Base-by-base conservation (phyloP, 1,140 invertebrate genomes). In the Atopsyche davidsoni region DNA sequence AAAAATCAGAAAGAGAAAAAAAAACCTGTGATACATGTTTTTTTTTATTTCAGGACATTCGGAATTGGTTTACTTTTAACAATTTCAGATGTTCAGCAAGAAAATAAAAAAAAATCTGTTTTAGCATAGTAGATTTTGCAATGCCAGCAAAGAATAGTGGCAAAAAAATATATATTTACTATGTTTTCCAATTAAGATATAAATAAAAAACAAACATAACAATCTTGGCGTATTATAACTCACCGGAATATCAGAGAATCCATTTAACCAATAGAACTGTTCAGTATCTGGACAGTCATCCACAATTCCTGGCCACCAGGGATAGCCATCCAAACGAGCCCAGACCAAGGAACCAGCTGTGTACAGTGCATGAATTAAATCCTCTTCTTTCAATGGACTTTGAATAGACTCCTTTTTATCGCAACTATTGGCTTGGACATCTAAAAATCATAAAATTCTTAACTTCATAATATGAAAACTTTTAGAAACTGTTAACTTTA, bases 231-330 rank as follows among this genome's bases (percentile, higher is more conserved):
- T n/a, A n/a, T n/a, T n/a, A n/a, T n/a, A 28, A 64, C 63, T 66
- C 64, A 81, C 78, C 13, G 77, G 76, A 50, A 71, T 68, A 57
- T 67, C 60, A 39, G 72, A 73, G 22, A 69, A 65, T 11, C 68
- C 70, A 38, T 73, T 62, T 2, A 79, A 59, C 73, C 72, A 74
- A 50, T 79, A 85, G 60, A 73, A 87, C 23, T 66, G 64, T 34
- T 79, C 73, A 1, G 70, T 73, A 50, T 84, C 78, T 1, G 82
- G 81, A 62, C 79, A 77, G 63, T 84, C 81, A 34, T 85, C 82
- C 3, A 86, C 75, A 70, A 87, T 83, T 2, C 74, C 83, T 11
- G 84, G 84, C 82, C 83, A 86, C 80, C 81, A 85, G 21, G 82
- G 82, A 68, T 73, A 83, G 18, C 79, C 79, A 1, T 65, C 57